Conservation (phyloP, 2,797 vertebrate genomes). For the Chanos chanos region DNA sequence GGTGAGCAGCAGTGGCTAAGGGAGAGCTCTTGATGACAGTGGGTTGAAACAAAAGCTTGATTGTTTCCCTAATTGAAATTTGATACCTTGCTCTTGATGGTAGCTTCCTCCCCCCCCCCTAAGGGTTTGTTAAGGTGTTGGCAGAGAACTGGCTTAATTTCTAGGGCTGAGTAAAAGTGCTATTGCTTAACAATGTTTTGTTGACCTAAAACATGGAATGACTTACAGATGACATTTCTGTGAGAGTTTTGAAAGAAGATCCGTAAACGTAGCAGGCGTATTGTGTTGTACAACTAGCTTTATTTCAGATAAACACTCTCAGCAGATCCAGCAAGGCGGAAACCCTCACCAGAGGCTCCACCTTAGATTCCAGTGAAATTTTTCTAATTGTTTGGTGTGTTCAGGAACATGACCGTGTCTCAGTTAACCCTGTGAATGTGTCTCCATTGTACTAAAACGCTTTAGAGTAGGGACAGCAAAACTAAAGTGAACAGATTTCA, state of each 20-base stretch:
- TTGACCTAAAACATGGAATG: too few relatives aligned
- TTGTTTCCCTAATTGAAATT: constrained; percentile 71
- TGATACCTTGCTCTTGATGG: constrained; percentile 54
- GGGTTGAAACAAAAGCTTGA: constrained; percentile 59
- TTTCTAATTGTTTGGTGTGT: not conserved
- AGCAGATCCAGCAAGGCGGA: too few relatives aligned
- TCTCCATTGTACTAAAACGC: constrained; percentile 10
- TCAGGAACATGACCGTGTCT: not conserved
- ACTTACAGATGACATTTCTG: too few relatives aligned
- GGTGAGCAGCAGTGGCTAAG: constrained; percentile 42
- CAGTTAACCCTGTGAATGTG: not conserved
- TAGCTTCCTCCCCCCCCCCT: constrained; percentile 33
- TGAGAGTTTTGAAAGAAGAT: too few relatives aligned
- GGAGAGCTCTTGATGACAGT: constrained; percentile 49
- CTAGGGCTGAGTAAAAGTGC: too few relatives aligned
- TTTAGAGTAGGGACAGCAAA: not conserved
- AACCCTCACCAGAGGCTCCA: not conserved
- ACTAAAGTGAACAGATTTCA: not conserved
- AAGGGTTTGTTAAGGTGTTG: constrained; percentile 38
- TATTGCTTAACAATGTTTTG: too few relatives aligned
- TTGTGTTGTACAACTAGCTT: too few relatives aligned
- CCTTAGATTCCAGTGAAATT: constrained; percentile 2
- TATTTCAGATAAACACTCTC: too few relatives aligned
- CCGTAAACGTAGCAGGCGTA: too few relatives aligned
- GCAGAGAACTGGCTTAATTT: constrained; percentile 20